phyloP scores from a whole-genome alignment of 2,888 invertebrate species.

The Protodeltote pygarga region DNA sequence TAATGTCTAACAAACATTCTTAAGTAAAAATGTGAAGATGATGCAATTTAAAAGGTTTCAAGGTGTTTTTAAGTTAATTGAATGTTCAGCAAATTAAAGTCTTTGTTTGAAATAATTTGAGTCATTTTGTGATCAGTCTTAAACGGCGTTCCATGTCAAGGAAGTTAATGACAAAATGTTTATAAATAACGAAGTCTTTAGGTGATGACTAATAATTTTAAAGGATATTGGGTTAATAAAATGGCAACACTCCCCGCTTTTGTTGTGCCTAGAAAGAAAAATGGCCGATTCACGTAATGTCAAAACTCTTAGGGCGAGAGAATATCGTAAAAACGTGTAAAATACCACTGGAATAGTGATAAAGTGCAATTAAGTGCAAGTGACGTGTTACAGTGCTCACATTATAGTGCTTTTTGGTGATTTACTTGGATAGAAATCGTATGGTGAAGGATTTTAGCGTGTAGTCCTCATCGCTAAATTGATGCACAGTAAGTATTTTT shows the following conservation, averaged over 20 bases:
- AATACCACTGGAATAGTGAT: slow-evolving; percentile 57
- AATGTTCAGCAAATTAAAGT: not conserved
- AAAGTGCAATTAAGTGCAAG: slow-evolving; percentile 54
- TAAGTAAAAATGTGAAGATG: slow-evolving; percentile 1
- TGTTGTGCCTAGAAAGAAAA: slow-evolving; percentile 76
- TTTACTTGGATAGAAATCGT: slow-evolving; percentile 47
- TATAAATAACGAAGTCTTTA: slow-evolving; percentile 35
- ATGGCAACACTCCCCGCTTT: slow-evolving; percentile 70
- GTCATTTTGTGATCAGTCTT: slow-evolving; percentile 17
- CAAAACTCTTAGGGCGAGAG: slow-evolving; percentile 75
- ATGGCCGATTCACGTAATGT: slow-evolving; percentile 80
- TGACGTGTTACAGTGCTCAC: slow-evolving; percentile 62
- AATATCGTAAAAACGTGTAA: slow-evolving; percentile 73
- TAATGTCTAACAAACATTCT: not conserved
- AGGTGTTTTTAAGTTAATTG: not conserved
- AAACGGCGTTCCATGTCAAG: slow-evolving; percentile 21
- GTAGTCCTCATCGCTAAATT: slow-evolving; percentile 63
- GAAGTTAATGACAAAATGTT: slow-evolving; percentile 32
- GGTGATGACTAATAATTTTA: slow-evolving; percentile 38
- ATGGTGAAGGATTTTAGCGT: slow-evolving; percentile 59
- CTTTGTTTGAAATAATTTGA: slow-evolving; percentile 17
- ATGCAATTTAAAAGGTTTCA: slow-evolving; percentile 1
- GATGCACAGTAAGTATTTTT: slow-evolving; percentile 78
- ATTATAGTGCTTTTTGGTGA: slow-evolving; percentile 49
- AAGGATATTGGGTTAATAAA: slow-evolving; percentile 28